Base-by-base conservation (phyloP, 2,888 invertebrate genomes). In the Caenorhabditis angaria region DNA sequence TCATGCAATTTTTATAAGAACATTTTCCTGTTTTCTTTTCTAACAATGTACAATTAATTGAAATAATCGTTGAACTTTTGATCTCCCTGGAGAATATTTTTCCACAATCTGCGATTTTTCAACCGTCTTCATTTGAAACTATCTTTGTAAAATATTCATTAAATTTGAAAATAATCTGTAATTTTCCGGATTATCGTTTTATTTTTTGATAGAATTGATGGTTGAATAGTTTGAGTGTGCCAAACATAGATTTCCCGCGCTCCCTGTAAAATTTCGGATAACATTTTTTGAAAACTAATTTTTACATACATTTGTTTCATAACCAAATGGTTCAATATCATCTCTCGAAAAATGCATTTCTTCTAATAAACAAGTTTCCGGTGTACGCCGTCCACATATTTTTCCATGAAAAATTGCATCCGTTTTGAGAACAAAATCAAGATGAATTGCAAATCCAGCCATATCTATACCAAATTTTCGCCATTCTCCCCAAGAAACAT, bases 331-430 rank as follows among this genome's bases (percentile, higher is more conserved):
- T 51, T 83, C 81, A 47, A 83, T 74, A 48, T 83, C 80, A 0
- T 68, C 59, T n/a, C 63, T 41, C 25, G 60, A 61, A 8, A 83
- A 51, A 10, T 76, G 76, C 66, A 82, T 69, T 54, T 80, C 77
- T 63, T 81, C 78, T 2, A 83, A 57, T n/a, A 83, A 63, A 70
- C 83, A 83, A 1, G 83, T 79, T 50, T 83, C 83, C 2, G 83
- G 83, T 4, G 82, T 77, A 20, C 81, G 81, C 10, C 57, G 65
- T 12, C 78, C 82, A 60, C 83, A 83, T 0, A 64, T 57, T 1
- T 72, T 76, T 28, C 77, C 77, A n/a, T n/a, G n/a, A 41, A 83
- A 83, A 12, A 61, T 65, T 5, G 61, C 56, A n/a, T 61, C 68
- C 18, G 64, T 78, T 61, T 68, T 75, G 10, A 77, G 48, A 20